These are phyloP conservation scores for Lithobates pipiens DNA, from an alignment of 2,797 vertebrate genomes.

Conservation along the genomic window DNA sequence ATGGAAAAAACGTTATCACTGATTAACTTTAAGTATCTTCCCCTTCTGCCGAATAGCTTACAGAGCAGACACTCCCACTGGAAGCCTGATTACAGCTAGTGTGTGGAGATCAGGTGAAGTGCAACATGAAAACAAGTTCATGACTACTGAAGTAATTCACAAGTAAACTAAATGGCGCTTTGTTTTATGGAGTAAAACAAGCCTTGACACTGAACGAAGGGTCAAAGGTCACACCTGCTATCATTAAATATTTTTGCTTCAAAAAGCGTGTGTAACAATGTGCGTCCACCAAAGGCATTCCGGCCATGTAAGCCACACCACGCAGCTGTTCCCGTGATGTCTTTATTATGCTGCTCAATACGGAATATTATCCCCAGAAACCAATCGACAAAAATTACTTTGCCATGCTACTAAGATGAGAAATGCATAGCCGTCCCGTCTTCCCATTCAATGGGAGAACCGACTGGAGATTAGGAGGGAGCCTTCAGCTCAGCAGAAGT, in stretches of 20 bases:
- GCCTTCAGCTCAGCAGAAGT: slow-evolving; percentile 9
- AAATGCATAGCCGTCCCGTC: slow-evolving; percentile 63
- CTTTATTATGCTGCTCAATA: slow-evolving; percentile 74
- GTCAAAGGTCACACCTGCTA: slow-evolving; percentile 84
- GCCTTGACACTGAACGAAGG: slow-evolving; percentile 59
- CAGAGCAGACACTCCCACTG: neutral
- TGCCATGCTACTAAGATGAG: slow-evolving; percentile 66
- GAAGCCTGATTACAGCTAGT: neutral
- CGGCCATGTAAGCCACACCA: slow-evolving; percentile 76
- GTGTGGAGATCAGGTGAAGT: neutral
- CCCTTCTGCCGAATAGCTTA: no score
- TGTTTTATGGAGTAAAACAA: slow-evolving; percentile 38
- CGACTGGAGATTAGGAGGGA: slow-evolving; percentile 62
- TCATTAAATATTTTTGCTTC: slow-evolving; percentile 74
- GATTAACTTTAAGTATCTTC: no score
- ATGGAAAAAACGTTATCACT: neutral
- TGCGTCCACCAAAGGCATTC: slow-evolving; percentile 72
- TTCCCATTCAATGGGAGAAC: slow-evolving; percentile 57
- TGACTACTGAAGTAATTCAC: neutral
- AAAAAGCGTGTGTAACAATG: slow-evolving; percentile 72
- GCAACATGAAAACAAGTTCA: no score
- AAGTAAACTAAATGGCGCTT: neutral
- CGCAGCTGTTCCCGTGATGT: slow-evolving; percentile 80
- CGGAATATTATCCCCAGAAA: slow-evolving; percentile 65
- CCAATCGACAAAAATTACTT: slow-evolving; percentile 65